Evolutionary conservation across 2,797 vertebrate species (phyloP), one percentile per base, ranked within the genome.

Genomic region (Sphaeramia orbicularis): DNA sequence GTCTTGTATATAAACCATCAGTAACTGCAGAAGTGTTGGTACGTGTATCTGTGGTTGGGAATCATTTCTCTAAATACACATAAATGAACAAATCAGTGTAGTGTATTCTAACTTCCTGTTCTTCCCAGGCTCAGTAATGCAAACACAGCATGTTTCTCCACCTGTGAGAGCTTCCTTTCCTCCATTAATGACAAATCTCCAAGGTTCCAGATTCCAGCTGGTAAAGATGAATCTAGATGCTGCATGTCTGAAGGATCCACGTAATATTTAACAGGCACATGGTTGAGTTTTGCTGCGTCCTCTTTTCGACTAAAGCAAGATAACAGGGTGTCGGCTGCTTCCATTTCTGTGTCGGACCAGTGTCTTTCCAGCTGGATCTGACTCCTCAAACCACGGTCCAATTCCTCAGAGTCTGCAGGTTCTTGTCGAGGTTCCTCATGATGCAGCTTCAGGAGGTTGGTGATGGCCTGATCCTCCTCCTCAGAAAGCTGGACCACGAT

Each of bases 381-480:
- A 50, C 35, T 15, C 15, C 1, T 19, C 2, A 4, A 24, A 24
- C 21, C 21, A 24, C 4, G 24, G 21, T 24, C 21, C 21, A 2
- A 24, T 2, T 24, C 24, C 21, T 4, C 21, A 24, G 15, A 14
- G n/a, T 51, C 18, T 7, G 15, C 14, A 6, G 42, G 10, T 4
- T 6, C 12, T n/a, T n/a, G n/a, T n/a, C n/a, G n/a, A 24, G n/a
- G 15, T 13, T 55, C 36, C n/a, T 85, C 69, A 60, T 91, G 48
- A 70, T 73, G 79, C 47, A 93, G 88, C 45, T 74, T 83, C 52
- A 93, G 71, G 37, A 93, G 91, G 77, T 67, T 87, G 0, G 89
- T 92, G 2, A 93, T 21, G 4, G 84, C 86, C 81, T 90, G 83
- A 56, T 93, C 91, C 73, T 93, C 92, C 18, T 90, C 89, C 57